Evolutionary conservation across 2,113 vertebrate species (phyloP), one percentile per base, ranked within the genome.

Genomic region (Gyps fulvus): DNA sequence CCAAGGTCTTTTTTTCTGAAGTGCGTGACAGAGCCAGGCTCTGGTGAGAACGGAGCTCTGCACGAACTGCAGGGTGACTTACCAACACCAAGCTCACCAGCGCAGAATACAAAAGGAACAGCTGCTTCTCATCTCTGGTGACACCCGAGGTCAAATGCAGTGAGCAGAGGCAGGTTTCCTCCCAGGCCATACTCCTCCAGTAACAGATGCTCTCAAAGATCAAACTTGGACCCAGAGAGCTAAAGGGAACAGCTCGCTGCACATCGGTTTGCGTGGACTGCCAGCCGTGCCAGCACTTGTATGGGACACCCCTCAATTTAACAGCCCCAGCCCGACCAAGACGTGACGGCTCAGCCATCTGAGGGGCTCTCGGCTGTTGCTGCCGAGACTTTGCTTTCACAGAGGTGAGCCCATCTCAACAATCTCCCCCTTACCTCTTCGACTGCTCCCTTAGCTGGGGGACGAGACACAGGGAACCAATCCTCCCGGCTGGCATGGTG

Each of bases 401-500:
- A 50, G 10, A 52, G 31, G 7, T 16, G 7, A 38, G 31, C 4
- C 3, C n/a, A 13, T 29, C 49, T 50, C 50, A 19, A 5, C 38
- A 25, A 45, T 11, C 20, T 54, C 47, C 49, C 13, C 17, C 54
- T 69, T 57, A 55, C 47, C 47, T 58, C 54, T 34, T 47, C 23
- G 19, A 8, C 40, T 36, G 36, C 61, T 50, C 18, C 63, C 40
- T 61, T 52, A 55, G 22, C 49, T 21, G 27, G 38, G 14, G 11
- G 14, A 34, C 8, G 36, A 40, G 11, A 19, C 15, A 23, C 6
- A 11, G 23, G 16, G 23, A 55, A 81, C 42, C 36, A 19, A 3
- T 25, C 34, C 50, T 79, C 62, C 45, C 9, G 7, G n/a, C 29
- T 21, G 32, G 29, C 1, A 0, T 2, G 13, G 16, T 3, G 7